A percentile compares a stretch with the other conserved stretches of the same genome.
Conservation (phyloP, 2,888 invertebrate species). For the Limnephilus lunatus region DNA sequence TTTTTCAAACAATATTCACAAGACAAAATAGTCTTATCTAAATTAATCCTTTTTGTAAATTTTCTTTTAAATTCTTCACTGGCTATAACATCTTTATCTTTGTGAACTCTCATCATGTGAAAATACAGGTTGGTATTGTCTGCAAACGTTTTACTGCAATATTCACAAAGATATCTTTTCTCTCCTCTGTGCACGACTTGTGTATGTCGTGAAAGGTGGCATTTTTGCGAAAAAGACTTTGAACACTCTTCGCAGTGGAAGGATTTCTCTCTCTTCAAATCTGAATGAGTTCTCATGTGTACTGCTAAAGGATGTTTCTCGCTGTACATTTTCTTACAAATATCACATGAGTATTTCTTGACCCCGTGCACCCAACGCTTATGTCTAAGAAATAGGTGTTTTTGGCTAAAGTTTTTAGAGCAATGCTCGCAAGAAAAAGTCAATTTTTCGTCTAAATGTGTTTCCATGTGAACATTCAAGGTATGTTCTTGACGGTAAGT, state of each 20-base stretch:
- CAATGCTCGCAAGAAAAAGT: not conserved
- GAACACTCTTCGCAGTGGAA: conserved; percentile 10
- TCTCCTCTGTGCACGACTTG: not conserved
- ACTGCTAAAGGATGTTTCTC: not conserved
- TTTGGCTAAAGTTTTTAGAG: not conserved
- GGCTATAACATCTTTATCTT: not conserved
- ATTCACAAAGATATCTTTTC: conserved; percentile 4
- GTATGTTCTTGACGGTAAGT: not conserved
- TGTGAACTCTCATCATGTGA: not conserved
- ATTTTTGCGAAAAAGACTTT: not conserved
- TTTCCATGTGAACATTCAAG: not conserved
- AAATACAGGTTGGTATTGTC: not conserved
- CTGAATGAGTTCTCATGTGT: not conserved
- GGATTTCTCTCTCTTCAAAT: not conserved
- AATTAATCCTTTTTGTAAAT: not conserved
- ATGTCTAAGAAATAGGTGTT: not conserved
- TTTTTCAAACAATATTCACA: not conserved
- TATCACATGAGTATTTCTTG: not conserved
- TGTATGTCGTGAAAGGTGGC: not conserved
- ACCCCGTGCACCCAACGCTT: not conserved
- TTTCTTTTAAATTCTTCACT: not conserved
- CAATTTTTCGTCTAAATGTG: not conserved
- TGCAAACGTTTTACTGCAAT: not conserved
- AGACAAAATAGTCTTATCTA: not conserved
- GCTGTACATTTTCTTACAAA: not conserved